Conservation (phyloP, 1,140 invertebrate species). For the Hyposmocoma kahamanoa region DNA sequence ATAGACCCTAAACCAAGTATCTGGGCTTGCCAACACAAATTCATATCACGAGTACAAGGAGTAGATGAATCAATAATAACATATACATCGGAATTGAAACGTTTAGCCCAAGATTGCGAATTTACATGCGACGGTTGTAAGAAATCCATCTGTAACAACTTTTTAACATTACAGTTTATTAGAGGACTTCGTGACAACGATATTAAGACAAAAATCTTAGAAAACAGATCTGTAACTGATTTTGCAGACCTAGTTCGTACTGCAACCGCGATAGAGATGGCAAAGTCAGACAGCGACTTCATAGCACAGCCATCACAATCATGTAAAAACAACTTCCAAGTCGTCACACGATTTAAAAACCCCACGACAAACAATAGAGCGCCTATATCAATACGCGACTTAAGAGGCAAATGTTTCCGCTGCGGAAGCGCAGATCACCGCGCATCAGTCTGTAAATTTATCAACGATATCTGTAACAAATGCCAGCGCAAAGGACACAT, state of each 20-base stretch:
- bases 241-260: neutral
- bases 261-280: neutral
- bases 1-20: neutral
- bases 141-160: neutral
- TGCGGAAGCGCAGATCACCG: neutral
- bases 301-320: neutral
- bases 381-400: neutral
- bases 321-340: neutral
- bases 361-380: neutral
- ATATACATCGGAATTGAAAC: neutral
- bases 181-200: neutral
- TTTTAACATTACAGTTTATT: neutral
- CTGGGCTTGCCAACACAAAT: neutral
- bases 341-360: neutral
- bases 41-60: neutral
- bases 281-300: neutral
- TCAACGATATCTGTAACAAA: neutral
- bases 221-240: neutral
- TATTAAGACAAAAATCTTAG: neutral
- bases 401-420: constrained; percentile 4
- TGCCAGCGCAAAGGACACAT: constrained; percentile 3
- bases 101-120: neutral
- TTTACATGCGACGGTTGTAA: neutral
- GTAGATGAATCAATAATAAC: neutral
- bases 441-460: neutral